Evolutionary conservation across 1,140 invertebrate genomes (phyloP).

Genomic region (Platyura marginata): DNA sequence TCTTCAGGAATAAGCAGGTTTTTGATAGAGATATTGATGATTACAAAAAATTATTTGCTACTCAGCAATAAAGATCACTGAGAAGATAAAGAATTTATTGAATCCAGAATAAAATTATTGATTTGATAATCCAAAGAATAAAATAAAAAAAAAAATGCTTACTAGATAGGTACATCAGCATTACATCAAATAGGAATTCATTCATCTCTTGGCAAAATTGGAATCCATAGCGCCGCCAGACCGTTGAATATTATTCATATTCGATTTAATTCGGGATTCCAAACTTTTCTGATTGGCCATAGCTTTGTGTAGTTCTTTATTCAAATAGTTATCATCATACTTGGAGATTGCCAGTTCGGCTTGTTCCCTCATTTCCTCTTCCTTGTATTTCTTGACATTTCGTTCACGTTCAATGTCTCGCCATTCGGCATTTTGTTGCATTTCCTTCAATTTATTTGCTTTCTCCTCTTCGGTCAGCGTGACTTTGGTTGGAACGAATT

Average conservation of each 20-base stretch:
- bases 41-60: too few species aligned
- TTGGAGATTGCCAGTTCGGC: conserved; percentile 24
- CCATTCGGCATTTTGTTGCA: conserved; percentile 61
- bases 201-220: conserved; percentile 43
- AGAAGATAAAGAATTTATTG: too few species aligned
- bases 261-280: conserved; percentile 58
- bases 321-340: conserved; percentile 29
- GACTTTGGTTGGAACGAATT: conserved; percentile 10
- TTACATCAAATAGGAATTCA: too few species aligned
- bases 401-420: conserved; percentile 44
- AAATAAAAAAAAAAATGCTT: too few species aligned
- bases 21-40: too few species aligned
- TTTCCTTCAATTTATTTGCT: conserved; percentile 49
- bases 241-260: conserved; percentile 64
- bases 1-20: too few species aligned
- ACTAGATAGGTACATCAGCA: too few species aligned
- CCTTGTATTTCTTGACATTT: conserved; percentile 41
- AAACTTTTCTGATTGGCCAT: conserved; percentile 39
- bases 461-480: conserved; percentile 47
- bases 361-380: conserved; percentile 40
- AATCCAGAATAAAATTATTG: too few species aligned
- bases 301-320: conserved; percentile 46
- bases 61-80: too few species aligned
- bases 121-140: too few species aligned
- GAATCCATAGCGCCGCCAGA: conserved; percentile 42